Evolutionary conservation across 2,888 invertebrate species (phyloP).

Genomic region (Podotricha telesiphe): DNA sequence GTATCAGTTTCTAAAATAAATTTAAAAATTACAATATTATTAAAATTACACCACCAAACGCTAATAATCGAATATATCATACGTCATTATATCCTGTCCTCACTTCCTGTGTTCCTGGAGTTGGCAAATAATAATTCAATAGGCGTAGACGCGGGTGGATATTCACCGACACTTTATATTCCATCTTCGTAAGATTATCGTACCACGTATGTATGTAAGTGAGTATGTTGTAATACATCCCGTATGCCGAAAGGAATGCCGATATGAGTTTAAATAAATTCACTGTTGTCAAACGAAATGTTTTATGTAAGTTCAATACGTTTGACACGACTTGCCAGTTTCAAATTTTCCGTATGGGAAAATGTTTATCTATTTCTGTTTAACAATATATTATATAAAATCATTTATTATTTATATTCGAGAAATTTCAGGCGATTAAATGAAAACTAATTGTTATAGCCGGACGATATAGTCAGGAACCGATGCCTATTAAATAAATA

Average conservation of each 20-base stretch:
- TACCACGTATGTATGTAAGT: slow-evolving; percentile 25
- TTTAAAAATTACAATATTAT: neutral
- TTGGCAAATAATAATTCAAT: slow-evolving; percentile 70
- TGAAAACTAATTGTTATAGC: no score
- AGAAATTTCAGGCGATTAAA: no score
- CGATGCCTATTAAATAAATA: no score
- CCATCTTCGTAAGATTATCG: slow-evolving; percentile 52
- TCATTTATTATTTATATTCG: neutral
- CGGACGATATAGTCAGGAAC: no score
- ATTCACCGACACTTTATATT: slow-evolving; percentile 60
- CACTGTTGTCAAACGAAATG: slow-evolving; percentile 9
- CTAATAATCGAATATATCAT: slow-evolving; percentile 3
- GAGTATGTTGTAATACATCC: slow-evolving; percentile 29
- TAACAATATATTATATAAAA: neutral
- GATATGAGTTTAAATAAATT: slow-evolving; percentile 30
- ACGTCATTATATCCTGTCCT: slow-evolving; percentile 57
- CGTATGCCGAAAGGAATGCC: slow-evolving; percentile 26
- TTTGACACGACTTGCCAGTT: neutral
- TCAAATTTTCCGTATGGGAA: neutral
- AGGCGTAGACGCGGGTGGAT: slow-evolving; percentile 56
- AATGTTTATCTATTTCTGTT: neutral
- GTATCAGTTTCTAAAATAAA: no score
- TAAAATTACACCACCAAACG: neutral
- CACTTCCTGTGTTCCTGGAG: slow-evolving; percentile 67
- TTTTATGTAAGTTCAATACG: slow-evolving; percentile 14